Conservation (phyloP, 2,113 vertebrate genomes). For the Sclerurus mexicanus region DNA sequence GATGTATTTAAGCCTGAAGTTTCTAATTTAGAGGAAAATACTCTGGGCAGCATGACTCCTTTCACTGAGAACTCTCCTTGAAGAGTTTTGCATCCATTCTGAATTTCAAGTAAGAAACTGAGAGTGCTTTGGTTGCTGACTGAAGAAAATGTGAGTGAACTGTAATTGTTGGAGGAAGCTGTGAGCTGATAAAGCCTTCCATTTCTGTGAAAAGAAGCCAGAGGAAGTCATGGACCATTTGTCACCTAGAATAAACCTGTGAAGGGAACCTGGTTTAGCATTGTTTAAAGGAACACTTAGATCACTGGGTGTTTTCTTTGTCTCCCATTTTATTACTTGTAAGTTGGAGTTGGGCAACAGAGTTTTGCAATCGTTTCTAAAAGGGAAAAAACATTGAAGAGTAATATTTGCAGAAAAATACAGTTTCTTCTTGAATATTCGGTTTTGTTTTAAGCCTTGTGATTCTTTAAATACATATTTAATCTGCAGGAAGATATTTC, state of each 20-base stretch:
- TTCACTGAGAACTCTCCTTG: background rate
- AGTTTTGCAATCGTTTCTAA: background rate
- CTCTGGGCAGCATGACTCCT: background rate
- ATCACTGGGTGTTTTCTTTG: background rate
- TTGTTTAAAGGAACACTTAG: background rate
- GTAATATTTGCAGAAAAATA: background rate
- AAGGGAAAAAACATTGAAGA: background rate
- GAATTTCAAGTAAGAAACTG: background rate
- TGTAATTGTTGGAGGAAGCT: background rate
- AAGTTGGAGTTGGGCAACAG: background rate
- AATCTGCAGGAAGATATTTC: background rate
- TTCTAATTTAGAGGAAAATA: background rate
- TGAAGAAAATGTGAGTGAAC: fast-evolving
- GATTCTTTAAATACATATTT: background rate
- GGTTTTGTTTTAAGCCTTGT: background rate
- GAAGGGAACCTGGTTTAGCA: background rate
- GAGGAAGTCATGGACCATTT: background rate
- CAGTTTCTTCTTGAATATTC: background rate
- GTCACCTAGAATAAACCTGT: background rate
- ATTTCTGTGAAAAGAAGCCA: background rate
- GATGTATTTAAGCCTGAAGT: background rate
- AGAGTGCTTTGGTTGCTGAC: background rate
- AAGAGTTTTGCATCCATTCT: background rate
- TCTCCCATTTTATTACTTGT: fast-evolving
- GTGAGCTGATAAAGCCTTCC: background rate